Base-by-base conservation (phyloP, 2,113 vertebrate genomes). In the Bettongia penicillata region DNA sequence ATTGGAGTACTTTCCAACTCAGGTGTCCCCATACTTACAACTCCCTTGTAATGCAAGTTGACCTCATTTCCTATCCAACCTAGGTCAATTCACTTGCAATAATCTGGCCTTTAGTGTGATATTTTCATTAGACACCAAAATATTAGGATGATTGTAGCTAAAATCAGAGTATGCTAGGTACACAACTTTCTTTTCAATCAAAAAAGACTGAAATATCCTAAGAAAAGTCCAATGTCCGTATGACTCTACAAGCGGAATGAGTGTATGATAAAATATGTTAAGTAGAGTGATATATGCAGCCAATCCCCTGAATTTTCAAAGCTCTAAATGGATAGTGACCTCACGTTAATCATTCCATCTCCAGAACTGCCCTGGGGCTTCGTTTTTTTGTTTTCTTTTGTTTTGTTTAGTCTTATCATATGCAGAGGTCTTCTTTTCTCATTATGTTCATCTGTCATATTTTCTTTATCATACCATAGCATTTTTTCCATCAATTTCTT, bases 301-400 rank as follows among this genome's bases (percentile, higher is more conserved):
- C 53, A 57, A 68, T 43, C 68, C 37, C 16, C 5, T 91, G 47
- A 51, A 84, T 95, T 95, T 95, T 53, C 89, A 89, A 90, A 47
- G 51, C 43, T n/a, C 50, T 84, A 92, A 57, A 92, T 91, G 94
- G 94, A 90, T 19, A 53, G 48, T 91, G 68, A 95, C 77, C 93
- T 48, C 57, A 91, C 90, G 49, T 91, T 90, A 91, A 91, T 43
- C 43, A 50, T 93, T 93, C 26, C 91, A 52, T 28, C 24, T 50
- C 90, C 47, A 96, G 53, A 84, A 43, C 22, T 53, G 43, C 77
- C 19, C 31, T 50, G 89, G 94, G 14, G 8, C 51, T 93, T 92
- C n/a, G 31, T 77, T 84, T 57, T 23, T 51, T 84, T 77, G 43
- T 57, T 23, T 51, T 84, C 4, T 37, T 68, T 31, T 16, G 12